Evolutionary conservation across 1,140 invertebrate species (phyloP).

Genomic region (Littorina saxatilis): DNA sequence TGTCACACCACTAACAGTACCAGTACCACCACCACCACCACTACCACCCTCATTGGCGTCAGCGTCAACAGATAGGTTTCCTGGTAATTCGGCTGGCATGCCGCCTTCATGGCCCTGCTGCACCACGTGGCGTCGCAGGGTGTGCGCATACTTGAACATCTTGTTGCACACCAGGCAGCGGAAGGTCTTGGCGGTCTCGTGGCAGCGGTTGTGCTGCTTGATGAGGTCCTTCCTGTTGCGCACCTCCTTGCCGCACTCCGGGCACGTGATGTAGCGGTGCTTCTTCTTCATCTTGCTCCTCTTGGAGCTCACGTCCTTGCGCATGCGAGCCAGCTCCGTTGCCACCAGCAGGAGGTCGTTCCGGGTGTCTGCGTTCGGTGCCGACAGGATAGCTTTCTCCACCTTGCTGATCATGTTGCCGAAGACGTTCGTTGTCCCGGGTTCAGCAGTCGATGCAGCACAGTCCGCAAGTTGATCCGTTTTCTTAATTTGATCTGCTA

Average conservation of each 20-base stretch:
- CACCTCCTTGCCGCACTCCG: constrained; percentile 25
- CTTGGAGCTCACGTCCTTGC: constrained; percentile 7
- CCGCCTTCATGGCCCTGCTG: constrained; percentile 23
- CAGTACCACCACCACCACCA: neutral
- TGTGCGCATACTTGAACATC: constrained; percentile 28
- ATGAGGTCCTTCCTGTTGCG: constrained; percentile 30
- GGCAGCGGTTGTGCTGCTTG: constrained; percentile 32
- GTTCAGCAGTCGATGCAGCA: too few species aligned
- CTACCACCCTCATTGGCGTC: neutral
- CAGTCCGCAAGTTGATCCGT: too few species aligned
- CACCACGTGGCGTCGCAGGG: constrained; percentile 16
- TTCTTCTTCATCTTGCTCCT: constrained; percentile 8
- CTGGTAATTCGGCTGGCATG: neutral
- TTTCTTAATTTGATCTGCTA: too few species aligned
- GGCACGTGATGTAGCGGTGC: constrained; percentile 27
- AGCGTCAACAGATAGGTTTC: neutral
- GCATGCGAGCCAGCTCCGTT: constrained; percentile 26
- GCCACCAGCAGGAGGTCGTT: constrained; percentile 27
- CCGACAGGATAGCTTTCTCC: constrained; percentile 3
- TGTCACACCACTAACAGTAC: too few species aligned
- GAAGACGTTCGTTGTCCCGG: neutral
- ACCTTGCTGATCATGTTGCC: constrained; percentile 29
- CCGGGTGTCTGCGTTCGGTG: neutral
- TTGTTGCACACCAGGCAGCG: constrained; percentile 23
- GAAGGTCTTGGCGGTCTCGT: constrained; percentile 24